A percentile compares a stretch with the other conserved stretches of the same genome.
phyloP scores from a whole-genome alignment of 2,888 invertebrate species.

The Leistus spinibarbis region DNA sequence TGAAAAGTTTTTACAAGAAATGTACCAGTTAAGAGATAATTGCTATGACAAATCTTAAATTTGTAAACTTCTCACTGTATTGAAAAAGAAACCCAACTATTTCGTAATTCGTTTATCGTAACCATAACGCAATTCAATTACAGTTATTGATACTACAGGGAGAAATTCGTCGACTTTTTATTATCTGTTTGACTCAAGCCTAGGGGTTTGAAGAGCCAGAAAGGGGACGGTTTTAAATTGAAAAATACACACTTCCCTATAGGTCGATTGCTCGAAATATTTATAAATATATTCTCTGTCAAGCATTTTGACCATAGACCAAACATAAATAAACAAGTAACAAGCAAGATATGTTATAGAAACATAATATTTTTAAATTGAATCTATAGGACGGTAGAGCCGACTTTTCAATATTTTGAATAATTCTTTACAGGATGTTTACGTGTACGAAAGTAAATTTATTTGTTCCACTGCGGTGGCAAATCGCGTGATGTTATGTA shows the following conservation, averaged over 20 bases:
- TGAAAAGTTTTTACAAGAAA: no score
- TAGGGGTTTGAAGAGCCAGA: neutral
- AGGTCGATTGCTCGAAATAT: neutral
- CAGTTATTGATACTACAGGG: neutral
- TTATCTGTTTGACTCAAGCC: neutral
- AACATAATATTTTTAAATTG: no score
- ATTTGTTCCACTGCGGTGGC: neutral
- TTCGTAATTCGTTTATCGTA: neutral
- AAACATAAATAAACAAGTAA: no score
- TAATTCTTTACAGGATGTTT: no score
- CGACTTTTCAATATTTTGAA: no score
- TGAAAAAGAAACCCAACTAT: neutral
- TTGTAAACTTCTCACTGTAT: no score
- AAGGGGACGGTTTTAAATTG: neutral
- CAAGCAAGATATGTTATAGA: no score
- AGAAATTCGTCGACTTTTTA: neutral
- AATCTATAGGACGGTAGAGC: no score
- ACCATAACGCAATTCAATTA: neutral
- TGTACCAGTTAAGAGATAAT: no score
- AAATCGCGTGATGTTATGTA: neutral
- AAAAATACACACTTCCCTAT: neutral
- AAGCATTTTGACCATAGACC: neutral
- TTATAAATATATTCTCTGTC: neutral
- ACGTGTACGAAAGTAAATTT: no score
- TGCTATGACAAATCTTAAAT: no score